These are phyloP conservation scores for Delphinus delphis DNA, from an alignment of 2,113 vertebrate genomes.

Conservation along the genomic window DNA sequence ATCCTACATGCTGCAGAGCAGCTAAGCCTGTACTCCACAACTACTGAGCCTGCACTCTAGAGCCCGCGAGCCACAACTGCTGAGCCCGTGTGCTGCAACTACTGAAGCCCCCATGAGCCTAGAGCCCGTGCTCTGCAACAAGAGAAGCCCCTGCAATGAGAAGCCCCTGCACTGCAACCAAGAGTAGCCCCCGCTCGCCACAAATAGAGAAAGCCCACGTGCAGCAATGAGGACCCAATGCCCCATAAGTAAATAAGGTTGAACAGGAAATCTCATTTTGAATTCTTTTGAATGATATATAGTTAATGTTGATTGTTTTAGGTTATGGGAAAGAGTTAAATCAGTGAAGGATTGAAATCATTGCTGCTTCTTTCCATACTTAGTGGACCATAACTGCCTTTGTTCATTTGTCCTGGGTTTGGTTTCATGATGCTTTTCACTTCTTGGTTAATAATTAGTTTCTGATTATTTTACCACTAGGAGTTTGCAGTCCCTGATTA, in stretches of 20 bases:
- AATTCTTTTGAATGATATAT: not conserved
- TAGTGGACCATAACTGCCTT: not conserved
- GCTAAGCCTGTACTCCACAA: too few relatives aligned
- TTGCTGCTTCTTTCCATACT: not conserved
- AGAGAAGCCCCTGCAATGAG: too few relatives aligned
- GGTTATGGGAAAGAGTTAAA: not conserved
- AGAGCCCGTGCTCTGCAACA: too few relatives aligned
- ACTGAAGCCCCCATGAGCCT: too few relatives aligned
- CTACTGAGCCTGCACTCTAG: too few relatives aligned
- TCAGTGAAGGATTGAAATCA: not conserved
- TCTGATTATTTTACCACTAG: conserved; percentile 80
- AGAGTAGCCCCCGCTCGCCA: too few relatives aligned
- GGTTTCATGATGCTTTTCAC: not conserved
- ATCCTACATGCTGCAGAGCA: too few relatives aligned
- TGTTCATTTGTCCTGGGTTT: not conserved
- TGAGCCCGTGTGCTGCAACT: too few relatives aligned
- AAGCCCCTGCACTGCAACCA: too few relatives aligned
- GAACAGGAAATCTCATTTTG: conserved; percentile 23
- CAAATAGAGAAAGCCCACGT: too few relatives aligned
- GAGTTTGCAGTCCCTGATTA: conserved; percentile 96
- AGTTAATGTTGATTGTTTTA: conserved; percentile 31
- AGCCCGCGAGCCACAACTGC: too few relatives aligned
- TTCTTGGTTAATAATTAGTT: conserved; percentile 43
- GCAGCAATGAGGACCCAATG: too few relatives aligned
- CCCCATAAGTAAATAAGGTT: not conserved